These are phyloP conservation scores for Altica lythri DNA, from an alignment of 2,888 invertebrate genomes.

Conservation along the genomic window DNA sequence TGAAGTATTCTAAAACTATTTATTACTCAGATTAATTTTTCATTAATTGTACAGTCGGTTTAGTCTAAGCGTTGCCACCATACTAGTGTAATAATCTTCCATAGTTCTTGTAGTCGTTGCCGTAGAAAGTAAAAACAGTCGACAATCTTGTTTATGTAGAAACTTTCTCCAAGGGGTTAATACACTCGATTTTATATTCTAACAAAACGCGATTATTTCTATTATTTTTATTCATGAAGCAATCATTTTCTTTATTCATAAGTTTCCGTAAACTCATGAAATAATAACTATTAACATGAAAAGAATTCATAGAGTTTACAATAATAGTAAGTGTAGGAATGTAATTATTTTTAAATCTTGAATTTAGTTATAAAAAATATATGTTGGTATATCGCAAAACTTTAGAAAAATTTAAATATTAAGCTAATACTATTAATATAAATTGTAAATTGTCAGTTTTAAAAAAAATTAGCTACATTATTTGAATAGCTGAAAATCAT, in stretches of 20 bases:
- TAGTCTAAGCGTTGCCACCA: neutral
- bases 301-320: no score
- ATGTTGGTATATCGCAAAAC: no score
- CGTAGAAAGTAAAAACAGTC: slow-evolving; percentile 46
- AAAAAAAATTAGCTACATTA: no score
- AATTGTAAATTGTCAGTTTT: no score
- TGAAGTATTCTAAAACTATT: no score
- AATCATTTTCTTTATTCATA: neutral
- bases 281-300: neutral
- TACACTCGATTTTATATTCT: slow-evolving; percentile 32
- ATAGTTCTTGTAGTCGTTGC: slow-evolving; percentile 16
- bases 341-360: no score
- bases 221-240: slow-evolving; percentile 8
- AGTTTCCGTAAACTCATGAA: neutral
- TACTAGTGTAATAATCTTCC: slow-evolving; percentile 10
- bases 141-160: slow-evolving; percentile 40
- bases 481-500: no score
- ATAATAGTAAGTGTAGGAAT: no score
- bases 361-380: no score
- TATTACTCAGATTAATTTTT: no score
- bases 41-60: slow-evolving; percentile 1
- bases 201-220: slow-evolving; percentile 12
- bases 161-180: slow-evolving; percentile 43
- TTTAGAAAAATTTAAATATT: no score
- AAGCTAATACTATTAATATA: no score